A percentile compares a stretch with the other conserved stretches of the same genome.
phyloP scores from a whole-genome alignment of 2,888 invertebrate genomes.

The Oeneis ivallda region DNA sequence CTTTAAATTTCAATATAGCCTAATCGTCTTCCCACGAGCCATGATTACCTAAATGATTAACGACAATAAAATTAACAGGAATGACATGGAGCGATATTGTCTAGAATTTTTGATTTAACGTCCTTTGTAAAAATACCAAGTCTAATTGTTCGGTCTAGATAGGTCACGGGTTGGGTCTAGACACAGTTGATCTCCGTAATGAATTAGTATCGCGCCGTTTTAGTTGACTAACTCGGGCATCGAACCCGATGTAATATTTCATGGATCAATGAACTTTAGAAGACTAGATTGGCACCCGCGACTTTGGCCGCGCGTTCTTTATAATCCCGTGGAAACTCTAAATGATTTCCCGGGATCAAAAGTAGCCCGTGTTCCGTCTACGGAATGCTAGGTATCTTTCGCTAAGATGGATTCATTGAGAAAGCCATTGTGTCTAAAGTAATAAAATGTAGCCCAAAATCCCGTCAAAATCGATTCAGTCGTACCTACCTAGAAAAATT shows the following conservation, averaged over 20 bases:
- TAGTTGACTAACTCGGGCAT: conserved; percentile 59
- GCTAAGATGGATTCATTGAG: no score
- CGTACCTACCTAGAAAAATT: no score
- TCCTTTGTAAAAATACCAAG: conserved; percentile 39
- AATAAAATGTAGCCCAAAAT: no score
- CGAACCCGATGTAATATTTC: conserved; percentile 54
- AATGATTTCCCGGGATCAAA: no score
- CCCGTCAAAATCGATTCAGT: no score
- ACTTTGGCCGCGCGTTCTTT: no score
- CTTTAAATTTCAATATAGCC: no score
- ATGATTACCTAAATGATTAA: no score
- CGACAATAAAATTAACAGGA: neutral
- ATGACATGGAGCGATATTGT: conserved; percentile 20
- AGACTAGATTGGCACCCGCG: neutral
- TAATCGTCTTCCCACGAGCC: conserved; percentile 18
- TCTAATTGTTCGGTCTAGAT: conserved; percentile 52
- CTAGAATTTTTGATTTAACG: conserved; percentile 38
- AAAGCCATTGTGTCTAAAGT: no score
- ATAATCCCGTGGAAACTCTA: no score
- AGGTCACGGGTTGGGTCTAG: conserved; percentile 65
- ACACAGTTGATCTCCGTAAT: conserved; percentile 58
- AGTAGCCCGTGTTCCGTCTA: no score
- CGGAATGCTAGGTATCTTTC: no score
- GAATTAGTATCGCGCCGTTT: conserved; percentile 63
- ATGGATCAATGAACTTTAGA: conserved; percentile 29